A percentile compares a stretch with the other conserved stretches of the same genome.
Conservation (phyloP, 1,140 invertebrate species). For the Drosophila paulistorum region DNA sequence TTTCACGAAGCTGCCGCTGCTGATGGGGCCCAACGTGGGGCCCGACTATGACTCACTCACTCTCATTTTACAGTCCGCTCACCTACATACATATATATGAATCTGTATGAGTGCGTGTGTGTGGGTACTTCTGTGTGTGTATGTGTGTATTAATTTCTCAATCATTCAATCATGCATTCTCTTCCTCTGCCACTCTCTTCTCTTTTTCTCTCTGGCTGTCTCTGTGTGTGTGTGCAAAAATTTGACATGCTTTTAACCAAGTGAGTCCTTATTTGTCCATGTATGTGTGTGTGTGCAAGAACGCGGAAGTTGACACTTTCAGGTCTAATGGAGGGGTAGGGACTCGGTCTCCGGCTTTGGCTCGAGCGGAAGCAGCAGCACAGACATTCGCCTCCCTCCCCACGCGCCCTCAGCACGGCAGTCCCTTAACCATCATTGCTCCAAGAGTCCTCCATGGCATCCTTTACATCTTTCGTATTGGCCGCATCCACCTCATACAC, state of each 20-base stretch:
- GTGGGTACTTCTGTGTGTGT: conserved; percentile 48
- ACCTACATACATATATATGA: too few relatives aligned
- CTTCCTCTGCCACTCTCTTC: background rate
- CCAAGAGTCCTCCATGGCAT: conserved; percentile 3
- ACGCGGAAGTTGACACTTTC: conserved; percentile 76
- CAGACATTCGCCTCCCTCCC: conserved; percentile 9
- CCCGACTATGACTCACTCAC: background rate
- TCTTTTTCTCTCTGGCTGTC: conserved; percentile 1
- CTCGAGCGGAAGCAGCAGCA: conserved; percentile 48
- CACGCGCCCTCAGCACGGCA: background rate
- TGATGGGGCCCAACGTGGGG: conserved; percentile 48
- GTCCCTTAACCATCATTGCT: background rate
- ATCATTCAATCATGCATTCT: conserved; percentile 80
- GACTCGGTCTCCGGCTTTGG: conserved; percentile 9
- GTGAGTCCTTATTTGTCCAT: background rate
- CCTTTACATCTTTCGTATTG: conserved; percentile 4
- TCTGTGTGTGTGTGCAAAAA: conserved; percentile 59
- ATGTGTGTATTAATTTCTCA: conserved; percentile 76
- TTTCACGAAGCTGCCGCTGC: conserved; percentile 71
- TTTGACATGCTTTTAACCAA: conserved; percentile 77
- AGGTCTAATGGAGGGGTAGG: conserved; percentile 66
- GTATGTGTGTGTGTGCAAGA: conserved; percentile 34
- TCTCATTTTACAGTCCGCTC: background rate
- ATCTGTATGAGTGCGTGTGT: conserved; percentile 38
- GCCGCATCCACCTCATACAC: background rate